These are phyloP conservation scores for Scleropages formosus DNA, from an alignment of 2,797 vertebrate genomes.

Conservation along the genomic window DNA sequence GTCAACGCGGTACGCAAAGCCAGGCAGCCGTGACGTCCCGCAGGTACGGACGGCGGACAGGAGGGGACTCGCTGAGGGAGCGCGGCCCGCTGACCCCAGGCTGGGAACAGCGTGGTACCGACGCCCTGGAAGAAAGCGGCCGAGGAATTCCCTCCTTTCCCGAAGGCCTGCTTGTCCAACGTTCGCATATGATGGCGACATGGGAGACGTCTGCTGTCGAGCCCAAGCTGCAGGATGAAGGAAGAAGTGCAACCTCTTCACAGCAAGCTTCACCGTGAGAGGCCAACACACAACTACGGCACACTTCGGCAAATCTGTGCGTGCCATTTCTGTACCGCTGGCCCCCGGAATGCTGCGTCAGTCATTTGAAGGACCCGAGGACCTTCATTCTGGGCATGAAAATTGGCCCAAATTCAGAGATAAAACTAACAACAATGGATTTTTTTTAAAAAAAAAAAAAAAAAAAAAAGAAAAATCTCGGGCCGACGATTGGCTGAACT, in stretches of 20 bases:
- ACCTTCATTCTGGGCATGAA: neutral
- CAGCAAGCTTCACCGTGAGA: no score
- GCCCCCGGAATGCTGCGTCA: neutral
- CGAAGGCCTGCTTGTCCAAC: neutral
- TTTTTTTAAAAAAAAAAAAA: no score
- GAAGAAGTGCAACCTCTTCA: no score
- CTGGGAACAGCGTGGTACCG: neutral
- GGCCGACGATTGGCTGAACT: no score
- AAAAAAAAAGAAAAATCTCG: no score
- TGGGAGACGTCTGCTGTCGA: neutral
- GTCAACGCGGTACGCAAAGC: neutral
- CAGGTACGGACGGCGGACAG: no score
- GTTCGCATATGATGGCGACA: neutral
- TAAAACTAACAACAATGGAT: neutral
- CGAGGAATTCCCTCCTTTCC: neutral
- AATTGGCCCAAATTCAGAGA: neutral
- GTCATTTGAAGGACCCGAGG: neutral
- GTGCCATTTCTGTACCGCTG: neutral
- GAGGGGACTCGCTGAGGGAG: neutral
- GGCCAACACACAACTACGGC: neutral
- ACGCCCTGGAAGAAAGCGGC: slow-evolving; percentile 8
- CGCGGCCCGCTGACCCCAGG: neutral
- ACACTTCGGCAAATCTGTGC: neutral
- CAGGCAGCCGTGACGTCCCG: neutral
- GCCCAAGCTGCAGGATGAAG: no score